Conservation (phyloP, 2,797 vertebrate species). For the Harpagifer antarcticus region DNA sequence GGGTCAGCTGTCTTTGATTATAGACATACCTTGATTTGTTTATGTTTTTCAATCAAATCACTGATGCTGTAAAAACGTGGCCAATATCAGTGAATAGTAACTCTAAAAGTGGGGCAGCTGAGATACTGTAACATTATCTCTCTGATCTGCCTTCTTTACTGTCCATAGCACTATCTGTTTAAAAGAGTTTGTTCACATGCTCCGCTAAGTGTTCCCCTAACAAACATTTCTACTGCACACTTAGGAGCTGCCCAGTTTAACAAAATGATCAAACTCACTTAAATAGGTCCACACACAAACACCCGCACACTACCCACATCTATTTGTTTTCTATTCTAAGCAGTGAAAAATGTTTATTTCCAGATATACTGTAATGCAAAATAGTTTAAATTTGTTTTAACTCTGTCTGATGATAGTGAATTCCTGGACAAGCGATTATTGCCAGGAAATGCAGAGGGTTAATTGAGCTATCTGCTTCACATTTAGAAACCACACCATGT, state of each 20-base stretch:
- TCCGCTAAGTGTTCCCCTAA: constrained; percentile 60
- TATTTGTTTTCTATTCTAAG: background rate
- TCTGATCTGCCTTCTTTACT: constrained; percentile 48
- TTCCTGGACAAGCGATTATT: constrained; percentile 53
- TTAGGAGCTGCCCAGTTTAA: constrained; percentile 33
- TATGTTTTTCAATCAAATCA: background rate
- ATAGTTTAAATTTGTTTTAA: background rate
- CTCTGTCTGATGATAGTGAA: constrained; percentile 21
- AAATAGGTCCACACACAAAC: background rate
- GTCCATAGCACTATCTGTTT: constrained; percentile 37
- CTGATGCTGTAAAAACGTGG: constrained; percentile 4
- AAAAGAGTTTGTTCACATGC: constrained; percentile 50
- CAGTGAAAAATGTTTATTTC: background rate
- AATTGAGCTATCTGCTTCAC: constrained; percentile 41
- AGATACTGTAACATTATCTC: constrained; percentile 38
- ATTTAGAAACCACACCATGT: constrained; percentile 39
- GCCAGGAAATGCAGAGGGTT: constrained; percentile 56
- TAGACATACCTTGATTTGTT: background rate
- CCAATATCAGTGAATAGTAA: background rate
- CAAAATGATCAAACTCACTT: constrained; percentile 26
- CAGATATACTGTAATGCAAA: background rate
- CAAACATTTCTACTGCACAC: constrained; percentile 59
- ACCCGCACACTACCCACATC: background rate
- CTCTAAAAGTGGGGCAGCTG: constrained; percentile 4
- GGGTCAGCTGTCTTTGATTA: constrained; percentile 36